Conservation (phyloP, 1,140 invertebrate species). For the Drosophila setifemur region DNA sequence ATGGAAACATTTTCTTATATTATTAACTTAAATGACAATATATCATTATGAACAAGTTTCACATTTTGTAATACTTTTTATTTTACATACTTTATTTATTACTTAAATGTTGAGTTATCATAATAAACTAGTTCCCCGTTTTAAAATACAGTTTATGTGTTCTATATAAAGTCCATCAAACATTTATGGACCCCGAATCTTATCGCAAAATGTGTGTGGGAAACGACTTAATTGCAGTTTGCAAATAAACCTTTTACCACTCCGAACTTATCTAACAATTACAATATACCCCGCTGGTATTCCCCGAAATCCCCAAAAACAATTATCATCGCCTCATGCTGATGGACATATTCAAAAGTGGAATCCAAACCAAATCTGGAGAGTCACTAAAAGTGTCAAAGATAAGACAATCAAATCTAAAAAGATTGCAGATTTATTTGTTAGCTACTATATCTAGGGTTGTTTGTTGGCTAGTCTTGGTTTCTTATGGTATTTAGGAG, state of each 20-base stretch:
- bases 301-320: background rate
- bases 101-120: too few relatives aligned
- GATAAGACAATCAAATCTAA: conserved; percentile 17
- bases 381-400: background rate
- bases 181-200: conserved; percentile 12
- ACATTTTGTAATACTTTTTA: too few relatives aligned
- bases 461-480: conserved; percentile 29
- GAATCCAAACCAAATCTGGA: background rate
- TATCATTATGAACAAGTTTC: too few relatives aligned
- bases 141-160: background rate
- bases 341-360: conserved; percentile 2
- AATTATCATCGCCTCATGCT: conserved; percentile 21
- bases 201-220: conserved; percentile 7
- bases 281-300: background rate
- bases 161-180: conserved; percentile 23
- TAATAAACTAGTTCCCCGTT: background rate
- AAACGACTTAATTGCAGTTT: conserved; percentile 11
- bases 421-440: conserved; percentile 8
- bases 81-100: background rate
- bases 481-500: too few relatives aligned
- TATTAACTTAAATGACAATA: too few relatives aligned
- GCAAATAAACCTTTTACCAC: conserved; percentile 3
- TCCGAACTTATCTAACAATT: background rate
- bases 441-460: conserved; percentile 30
- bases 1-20: too few relatives aligned